A percentile compares a stretch with the other conserved stretches of the same genome.
These are phyloP conservation scores for Pteropus alecto DNA, from an alignment of 2,113 vertebrate species.

Conservation along the genomic window DNA sequence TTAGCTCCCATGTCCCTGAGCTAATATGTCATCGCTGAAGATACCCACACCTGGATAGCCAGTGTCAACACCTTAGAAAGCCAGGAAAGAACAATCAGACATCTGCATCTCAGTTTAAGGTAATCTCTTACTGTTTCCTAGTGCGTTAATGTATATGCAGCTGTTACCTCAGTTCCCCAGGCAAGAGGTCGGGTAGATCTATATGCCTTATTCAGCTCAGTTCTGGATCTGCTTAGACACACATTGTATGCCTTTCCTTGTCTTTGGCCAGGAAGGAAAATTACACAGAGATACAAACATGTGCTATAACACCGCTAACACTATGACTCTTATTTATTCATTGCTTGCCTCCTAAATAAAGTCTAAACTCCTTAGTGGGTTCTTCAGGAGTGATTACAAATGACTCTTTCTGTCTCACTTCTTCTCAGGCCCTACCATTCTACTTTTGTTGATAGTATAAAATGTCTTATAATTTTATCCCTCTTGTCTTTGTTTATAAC, in stretches of 20 bases:
- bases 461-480: background rate
- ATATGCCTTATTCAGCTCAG: background rate
- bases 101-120: background rate
- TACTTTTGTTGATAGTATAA: background rate
- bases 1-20: background rate
- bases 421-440: background rate
- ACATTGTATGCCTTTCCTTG: background rate
- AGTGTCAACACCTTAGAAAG: background rate
- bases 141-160: background rate
- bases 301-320: background rate
- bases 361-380: background rate
- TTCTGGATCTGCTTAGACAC: background rate
- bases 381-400: background rate
- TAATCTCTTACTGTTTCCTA: background rate
- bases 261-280: background rate
- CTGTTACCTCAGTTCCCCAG: background rate
- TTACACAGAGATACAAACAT: background rate
- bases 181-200: background rate
- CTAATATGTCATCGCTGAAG: background rate
- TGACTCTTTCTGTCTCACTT: background rate
- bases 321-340: background rate
- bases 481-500: slow-evolving; percentile 44
- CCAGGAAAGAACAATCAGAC: background rate
- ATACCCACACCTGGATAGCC: background rate
- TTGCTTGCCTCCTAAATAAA: background rate